A percentile compares a stretch with the other conserved stretches of the same genome.
These are phyloP conservation scores for Imbricaverruca yamaguchii DNA, from an alignment of 2,888 invertebrate species.

Conservation along the genomic window DNA sequence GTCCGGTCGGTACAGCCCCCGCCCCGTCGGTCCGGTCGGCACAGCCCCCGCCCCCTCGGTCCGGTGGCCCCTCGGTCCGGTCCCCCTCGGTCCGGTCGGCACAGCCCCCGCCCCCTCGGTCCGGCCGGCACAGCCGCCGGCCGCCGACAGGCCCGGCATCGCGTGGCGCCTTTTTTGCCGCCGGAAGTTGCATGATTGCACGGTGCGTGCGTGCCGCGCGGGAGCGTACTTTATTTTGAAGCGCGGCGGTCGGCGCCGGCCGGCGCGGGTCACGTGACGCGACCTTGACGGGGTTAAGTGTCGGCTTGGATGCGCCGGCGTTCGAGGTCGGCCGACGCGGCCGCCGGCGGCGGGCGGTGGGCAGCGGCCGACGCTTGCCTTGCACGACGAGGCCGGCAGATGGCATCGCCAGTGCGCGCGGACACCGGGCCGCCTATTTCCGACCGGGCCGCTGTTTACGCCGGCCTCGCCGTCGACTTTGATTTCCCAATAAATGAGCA, in stretches of 20 bases:
- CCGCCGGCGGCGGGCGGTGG: background rate
- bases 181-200: slow-evolving; percentile 21
- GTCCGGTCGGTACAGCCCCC: too few species aligned
- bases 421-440: background rate
- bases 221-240: background rate
- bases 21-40: too few species aligned
- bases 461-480: background rate
- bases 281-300: slow-evolving; percentile 11
- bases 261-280: background rate
- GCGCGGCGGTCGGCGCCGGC: background rate
- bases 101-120: too few species aligned
- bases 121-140: too few species aligned
- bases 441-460: background rate
- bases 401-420: too few species aligned
- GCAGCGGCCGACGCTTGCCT: background rate
- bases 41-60: too few species aligned
- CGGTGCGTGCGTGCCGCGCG: background rate
- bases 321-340: background rate
- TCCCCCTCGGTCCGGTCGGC: too few species aligned
- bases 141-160: too few species aligned
- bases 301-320: background rate
- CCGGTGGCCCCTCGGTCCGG: too few species aligned
- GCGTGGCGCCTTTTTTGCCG: background rate
- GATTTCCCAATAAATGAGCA: background rate
- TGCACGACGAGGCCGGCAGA: too few species aligned